Conservation (phyloP, 1,140 invertebrate genomes). For the Heterodera schachtii region DNA sequence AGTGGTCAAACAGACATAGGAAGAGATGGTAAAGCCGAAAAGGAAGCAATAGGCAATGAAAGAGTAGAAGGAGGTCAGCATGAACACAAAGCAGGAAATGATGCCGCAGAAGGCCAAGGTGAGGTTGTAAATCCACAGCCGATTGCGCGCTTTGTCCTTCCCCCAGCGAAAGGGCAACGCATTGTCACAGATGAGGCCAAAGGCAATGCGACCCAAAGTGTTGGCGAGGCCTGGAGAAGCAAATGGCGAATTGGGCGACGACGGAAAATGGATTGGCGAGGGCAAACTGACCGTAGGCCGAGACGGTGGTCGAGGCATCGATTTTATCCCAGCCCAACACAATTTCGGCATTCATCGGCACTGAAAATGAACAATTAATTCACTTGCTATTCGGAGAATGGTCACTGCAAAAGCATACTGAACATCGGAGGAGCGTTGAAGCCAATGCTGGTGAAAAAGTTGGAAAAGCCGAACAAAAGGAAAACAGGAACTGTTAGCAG, state of each 20-base stretch:
- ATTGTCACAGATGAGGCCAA: slow-evolving; percentile 71
- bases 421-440: slow-evolving; percentile 88
- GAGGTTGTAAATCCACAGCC: slow-evolving; percentile 79
- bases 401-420: slow-evolving; percentile 70
- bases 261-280: slow-evolving; percentile 67
- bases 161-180: slow-evolving; percentile 82
- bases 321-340: slow-evolving; percentile 71
- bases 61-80: slow-evolving; percentile 80
- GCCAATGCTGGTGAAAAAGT: slow-evolving; percentile 87
- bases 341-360: slow-evolving; percentile 66
- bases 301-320: slow-evolving; percentile 83
- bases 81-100: slow-evolving; percentile 77
- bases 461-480: slow-evolving; percentile 85
- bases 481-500: slow-evolving; percentile 84
- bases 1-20: slow-evolving; percentile 93
- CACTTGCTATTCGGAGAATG: neutral
- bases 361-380: slow-evolving; percentile 41
- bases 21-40: slow-evolving; percentile 79
- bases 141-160: slow-evolving; percentile 77
- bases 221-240: slow-evolving; percentile 74
- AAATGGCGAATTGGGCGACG: slow-evolving; percentile 66
- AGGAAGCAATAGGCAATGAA: slow-evolving; percentile 78
- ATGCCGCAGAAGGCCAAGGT: slow-evolving; percentile 84
- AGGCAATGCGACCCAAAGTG: slow-evolving; percentile 75
- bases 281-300: slow-evolving; percentile 81